Evolutionary conservation across 2,888 invertebrate species (phyloP), one percentile per base, ranked within the genome.

Genomic region (Neoascia interrupta): DNA sequence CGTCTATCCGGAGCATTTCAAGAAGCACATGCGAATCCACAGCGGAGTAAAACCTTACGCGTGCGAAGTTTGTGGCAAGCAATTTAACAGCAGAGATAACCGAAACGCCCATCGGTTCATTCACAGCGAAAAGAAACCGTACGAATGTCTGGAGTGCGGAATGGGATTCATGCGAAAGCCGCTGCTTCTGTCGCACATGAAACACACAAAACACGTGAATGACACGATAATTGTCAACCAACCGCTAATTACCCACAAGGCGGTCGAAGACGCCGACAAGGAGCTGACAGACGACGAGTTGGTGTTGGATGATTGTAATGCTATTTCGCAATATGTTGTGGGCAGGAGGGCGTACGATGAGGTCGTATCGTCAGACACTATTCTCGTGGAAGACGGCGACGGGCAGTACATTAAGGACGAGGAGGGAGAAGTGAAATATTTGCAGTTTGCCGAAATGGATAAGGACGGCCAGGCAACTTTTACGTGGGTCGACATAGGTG

Each of bases 121-220:
- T 45, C 96, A 96, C 88, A 94, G 94, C 84, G 94, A 95, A 86
- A 94, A 95, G 86, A 96, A 96, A 84, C 96, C 95, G 0, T 96
- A 95, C 87, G 95, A 95, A 87, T 96, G 96, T 85, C 88, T 93
- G 73, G 92, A 93, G 4, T 96, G 96, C 85, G 94, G 94, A 2
- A 92, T 93, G 82, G 95, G 95, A 0, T 96, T 94, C 84, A 96
- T 96, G 95, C 90, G 96, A 6, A 95, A 95, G 84, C 94, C 95
- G 2, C 89, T 93, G 64, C 90, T 96, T 0, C 92, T 94, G 84
- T 91, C 93, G 36, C 95, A 96, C 84, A 94, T 95, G 94, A 81
- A 84, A 26, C 68, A 79, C 39, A 84, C 81, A 5, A 79, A 84
- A 18, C 96, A 96, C 85, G 86, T 93, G 31, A 94, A 94, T 58